Conservation (phyloP, 2,888 invertebrate genomes). For the Oegoconia quadripuncta region DNA sequence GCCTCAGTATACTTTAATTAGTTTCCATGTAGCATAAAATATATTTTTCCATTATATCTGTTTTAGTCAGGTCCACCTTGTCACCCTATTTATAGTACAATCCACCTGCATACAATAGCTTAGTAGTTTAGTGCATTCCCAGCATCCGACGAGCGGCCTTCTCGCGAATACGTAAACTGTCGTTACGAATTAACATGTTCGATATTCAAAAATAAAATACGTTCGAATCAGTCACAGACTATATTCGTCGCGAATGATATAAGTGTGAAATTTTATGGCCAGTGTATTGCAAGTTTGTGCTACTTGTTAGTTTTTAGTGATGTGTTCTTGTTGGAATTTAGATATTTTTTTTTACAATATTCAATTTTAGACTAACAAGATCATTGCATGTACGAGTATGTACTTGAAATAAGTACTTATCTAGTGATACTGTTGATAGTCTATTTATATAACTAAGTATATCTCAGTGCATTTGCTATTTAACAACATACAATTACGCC, state of each 20-base stretch:
- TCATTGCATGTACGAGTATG: too few species aligned
- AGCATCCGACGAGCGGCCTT: constrained; percentile 70
- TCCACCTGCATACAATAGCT: constrained; percentile 78
- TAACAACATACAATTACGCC: too few species aligned
- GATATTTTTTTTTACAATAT: too few species aligned
- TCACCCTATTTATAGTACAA: constrained; percentile 38
- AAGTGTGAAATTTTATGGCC: constrained; percentile 8
- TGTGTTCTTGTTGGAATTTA: background rate
- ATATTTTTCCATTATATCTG: too few species aligned
- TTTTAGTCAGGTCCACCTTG: constrained; percentile 1
- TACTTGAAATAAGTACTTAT: too few species aligned
- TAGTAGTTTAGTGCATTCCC: constrained; percentile 68
- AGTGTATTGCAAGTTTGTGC: constrained; percentile 6
- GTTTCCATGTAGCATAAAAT: too few species aligned
- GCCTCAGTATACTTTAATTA: too few species aligned
- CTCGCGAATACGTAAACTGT: constrained; percentile 35
- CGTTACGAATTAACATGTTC: constrained; percentile 17
- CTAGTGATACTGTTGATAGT: too few species aligned
- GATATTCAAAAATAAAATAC: constrained; percentile 35
- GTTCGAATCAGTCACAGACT: constrained; percentile 22
- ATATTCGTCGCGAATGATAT: constrained; percentile 11
- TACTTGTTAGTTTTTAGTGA: constrained; percentile 8
- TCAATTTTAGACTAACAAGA: too few species aligned
- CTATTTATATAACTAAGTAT: too few species aligned
- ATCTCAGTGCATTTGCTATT: too few species aligned